Evolutionary conservation across 2,113 vertebrate genomes (phyloP).

Genomic region (Lagopus leucura): DNA sequence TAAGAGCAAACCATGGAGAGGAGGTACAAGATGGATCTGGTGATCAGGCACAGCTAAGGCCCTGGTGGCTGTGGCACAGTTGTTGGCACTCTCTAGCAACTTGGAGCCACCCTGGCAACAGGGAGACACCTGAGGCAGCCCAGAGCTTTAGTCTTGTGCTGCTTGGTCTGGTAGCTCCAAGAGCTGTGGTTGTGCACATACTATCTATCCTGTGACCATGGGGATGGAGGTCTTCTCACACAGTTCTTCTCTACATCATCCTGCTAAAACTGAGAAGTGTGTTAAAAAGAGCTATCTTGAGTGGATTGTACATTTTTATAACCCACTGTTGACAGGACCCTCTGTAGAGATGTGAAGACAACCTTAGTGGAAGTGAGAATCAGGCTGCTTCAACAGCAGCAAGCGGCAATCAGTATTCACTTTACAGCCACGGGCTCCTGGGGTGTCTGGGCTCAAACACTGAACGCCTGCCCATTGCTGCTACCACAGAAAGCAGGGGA

Average conservation of each 20-base stretch:
- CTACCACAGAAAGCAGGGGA: neutral
- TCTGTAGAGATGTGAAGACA: neutral
- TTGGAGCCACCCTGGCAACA: neutral
- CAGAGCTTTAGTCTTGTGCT: neutral
- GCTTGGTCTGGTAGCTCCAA: neutral
- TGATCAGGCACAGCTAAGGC: neutral
- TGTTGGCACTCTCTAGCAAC: rapidly evolving
- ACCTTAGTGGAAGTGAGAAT: rapidly evolving
- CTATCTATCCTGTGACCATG: neutral
- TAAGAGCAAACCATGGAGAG: neutral
- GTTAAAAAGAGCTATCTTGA: neutral
- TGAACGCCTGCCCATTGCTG: neutral
- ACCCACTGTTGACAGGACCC: neutral
- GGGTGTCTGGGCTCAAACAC: neutral
- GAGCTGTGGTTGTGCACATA: neutral
- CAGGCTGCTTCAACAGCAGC: neutral
- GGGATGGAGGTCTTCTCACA: neutral
- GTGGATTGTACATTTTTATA: neutral
- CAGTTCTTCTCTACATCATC: neutral
- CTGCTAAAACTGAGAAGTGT: neutral
- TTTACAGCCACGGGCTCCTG: neutral
- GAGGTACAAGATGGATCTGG: neutral
- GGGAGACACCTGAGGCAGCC: neutral
- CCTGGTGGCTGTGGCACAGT: neutral
- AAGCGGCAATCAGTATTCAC: neutral